Evolutionary conservation across 1,140 invertebrate species (phyloP).

Genomic region (Tenebrio molitor): DNA sequence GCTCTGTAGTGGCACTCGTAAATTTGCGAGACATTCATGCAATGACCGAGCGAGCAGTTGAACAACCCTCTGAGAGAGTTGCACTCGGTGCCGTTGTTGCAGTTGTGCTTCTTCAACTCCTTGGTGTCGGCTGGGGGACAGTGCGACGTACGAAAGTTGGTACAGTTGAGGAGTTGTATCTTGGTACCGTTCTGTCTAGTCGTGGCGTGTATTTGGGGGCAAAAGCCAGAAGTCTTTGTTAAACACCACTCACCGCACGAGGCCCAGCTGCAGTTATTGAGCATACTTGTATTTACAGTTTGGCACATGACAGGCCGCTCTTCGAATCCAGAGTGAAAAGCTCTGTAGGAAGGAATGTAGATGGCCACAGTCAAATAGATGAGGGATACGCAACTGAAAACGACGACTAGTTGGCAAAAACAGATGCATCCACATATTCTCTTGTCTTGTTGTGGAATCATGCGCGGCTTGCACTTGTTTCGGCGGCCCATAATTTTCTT

Average conservation of each 20-base stretch:
- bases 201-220: slow-evolving; percentile 90
- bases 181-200: slow-evolving; percentile 85
- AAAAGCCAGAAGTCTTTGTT: slow-evolving; percentile 88
- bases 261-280: slow-evolving; percentile 87
- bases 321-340: slow-evolving; percentile 85
- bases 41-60: slow-evolving; percentile 85
- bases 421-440: slow-evolving; percentile 92
- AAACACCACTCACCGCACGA: slow-evolving; percentile 94
- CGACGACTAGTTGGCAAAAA: slow-evolving; percentile 90
- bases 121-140: slow-evolving; percentile 69
- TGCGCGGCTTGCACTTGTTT: slow-evolving; percentile 63
- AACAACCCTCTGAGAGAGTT: slow-evolving; percentile 86
- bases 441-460: slow-evolving; percentile 88
- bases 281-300: slow-evolving; percentile 82
- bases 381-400: slow-evolving; percentile 87
- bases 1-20: slow-evolving; percentile 88
- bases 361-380: slow-evolving; percentile 91
- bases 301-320: slow-evolving; percentile 90
- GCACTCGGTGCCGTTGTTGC: slow-evolving; percentile 89
- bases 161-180: slow-evolving; percentile 83
- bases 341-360: slow-evolving; percentile 87
- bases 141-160: slow-evolving; percentile 83
- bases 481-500: slow-evolving; percentile 60
- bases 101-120: slow-evolving; percentile 76
- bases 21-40: slow-evolving; percentile 89